Evolutionary conservation across 1,140 invertebrate genomes (phyloP).

Genomic region (Neotoxoptera formosana): DNA sequence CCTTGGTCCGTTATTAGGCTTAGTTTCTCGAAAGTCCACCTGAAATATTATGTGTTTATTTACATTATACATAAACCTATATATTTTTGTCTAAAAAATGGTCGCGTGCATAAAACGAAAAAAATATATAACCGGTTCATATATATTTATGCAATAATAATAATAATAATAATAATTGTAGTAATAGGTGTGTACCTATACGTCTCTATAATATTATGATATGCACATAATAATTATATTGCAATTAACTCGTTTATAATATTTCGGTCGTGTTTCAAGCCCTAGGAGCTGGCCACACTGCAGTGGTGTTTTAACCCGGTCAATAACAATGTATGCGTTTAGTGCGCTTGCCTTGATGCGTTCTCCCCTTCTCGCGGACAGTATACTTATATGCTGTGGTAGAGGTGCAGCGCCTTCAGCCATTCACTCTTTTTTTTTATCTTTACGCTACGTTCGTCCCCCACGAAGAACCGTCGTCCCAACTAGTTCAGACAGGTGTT

Average conservation of each 20-base stretch:
- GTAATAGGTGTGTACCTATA: not conserved
- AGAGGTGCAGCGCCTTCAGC: not conserved
- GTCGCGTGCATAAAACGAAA: not conserved
- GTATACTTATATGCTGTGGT: not conserved
- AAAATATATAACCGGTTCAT: not conserved
- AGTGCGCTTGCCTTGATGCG: conserved; percentile 51
- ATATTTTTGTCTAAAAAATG: not conserved
- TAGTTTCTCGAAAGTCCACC: not conserved
- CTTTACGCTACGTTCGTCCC: not conserved
- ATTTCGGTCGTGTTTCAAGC: conserved; percentile 30
- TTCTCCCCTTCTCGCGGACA: conserved; percentile 31
- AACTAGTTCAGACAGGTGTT: conserved; percentile 21
- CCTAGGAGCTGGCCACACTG: conserved; percentile 49
- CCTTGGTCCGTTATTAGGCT: not conserved
- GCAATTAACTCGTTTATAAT: not conserved
- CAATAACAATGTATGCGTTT: conserved; percentile 46
- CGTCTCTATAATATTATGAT: not conserved
- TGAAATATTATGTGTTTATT: not conserved
- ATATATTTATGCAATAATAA: not conserved
- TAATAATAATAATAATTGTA: not conserved
- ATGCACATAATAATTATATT: not conserved
- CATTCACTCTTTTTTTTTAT: conserved; percentile 33
- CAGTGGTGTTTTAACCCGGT: conserved; percentile 49
- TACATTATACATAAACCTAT: not conserved
- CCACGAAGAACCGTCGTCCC: not conserved